Evolutionary conservation across 2,797 vertebrate genomes (phyloP).

Genomic region (Heliangelus exortis): DNA sequence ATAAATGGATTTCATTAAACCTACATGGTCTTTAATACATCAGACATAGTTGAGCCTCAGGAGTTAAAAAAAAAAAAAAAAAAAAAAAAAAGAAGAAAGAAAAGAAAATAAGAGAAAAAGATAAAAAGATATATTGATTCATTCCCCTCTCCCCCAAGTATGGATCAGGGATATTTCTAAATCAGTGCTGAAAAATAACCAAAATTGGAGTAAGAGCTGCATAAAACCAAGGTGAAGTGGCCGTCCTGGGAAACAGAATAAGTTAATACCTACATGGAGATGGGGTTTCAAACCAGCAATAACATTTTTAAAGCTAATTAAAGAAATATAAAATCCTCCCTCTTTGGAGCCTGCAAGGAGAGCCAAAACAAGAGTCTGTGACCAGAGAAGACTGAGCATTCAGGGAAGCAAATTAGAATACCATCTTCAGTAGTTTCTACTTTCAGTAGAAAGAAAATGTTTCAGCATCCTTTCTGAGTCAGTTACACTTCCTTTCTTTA

Average conservation of each 20-base stretch:
- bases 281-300: not conserved
- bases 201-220: slow-evolving; percentile 7
- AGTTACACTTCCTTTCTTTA: not conserved
- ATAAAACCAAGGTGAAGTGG: not conserved
- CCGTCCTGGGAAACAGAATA: not conserved
- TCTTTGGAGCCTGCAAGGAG: not conserved
- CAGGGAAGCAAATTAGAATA: not conserved
- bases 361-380: not conserved
- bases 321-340: slow-evolving; percentile 23
- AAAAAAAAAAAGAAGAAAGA: not conserved
- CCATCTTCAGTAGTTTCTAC: not conserved
- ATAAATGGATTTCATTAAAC: slow-evolving; percentile 64
- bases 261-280: not conserved
- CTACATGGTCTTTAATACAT: slow-evolving; percentile 30
- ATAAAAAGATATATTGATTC: not conserved
- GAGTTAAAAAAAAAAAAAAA: not conserved
- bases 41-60: not conserved
- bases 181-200: not conserved
- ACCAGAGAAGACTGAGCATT: not conserved
- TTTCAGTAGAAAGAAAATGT: not conserved
- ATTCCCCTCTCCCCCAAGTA: not conserved
- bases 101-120: not conserved
- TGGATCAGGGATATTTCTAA: slow-evolving; percentile 4
- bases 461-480: slow-evolving; percentile 4
- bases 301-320: slow-evolving; percentile 37